phyloP scores from a whole-genome alignment of 2,797 vertebrate genomes.

The Clarias laeviceps region DNA sequence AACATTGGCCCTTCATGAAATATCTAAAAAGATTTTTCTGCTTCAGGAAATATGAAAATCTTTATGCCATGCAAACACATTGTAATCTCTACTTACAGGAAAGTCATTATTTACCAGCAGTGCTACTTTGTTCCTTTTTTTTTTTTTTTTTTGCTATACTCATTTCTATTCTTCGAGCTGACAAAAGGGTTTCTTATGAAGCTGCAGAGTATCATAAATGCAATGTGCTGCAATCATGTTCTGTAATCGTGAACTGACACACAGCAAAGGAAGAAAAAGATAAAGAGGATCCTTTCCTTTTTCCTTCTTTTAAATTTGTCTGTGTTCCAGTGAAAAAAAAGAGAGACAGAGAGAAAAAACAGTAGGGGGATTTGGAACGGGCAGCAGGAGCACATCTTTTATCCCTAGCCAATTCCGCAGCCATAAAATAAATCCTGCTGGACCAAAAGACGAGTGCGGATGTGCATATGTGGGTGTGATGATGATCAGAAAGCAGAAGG shows the following conservation, averaged over 20 bases:
- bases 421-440: slow-evolving; percentile 40
- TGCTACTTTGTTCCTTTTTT: no score
- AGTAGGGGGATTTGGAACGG: not conserved
- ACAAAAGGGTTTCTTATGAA: no score
- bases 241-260: not conserved
- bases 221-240: no score
- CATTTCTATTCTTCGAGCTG: no score
- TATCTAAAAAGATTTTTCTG: no score
- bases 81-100: no score
- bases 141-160: no score
- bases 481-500: slow-evolving; percentile 4
- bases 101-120: no score
- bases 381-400: slow-evolving; percentile 2
- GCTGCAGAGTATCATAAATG: no score
- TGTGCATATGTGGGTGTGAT: slow-evolving; percentile 25
- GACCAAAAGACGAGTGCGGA: not conserved
- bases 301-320: not conserved
- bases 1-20: no score
- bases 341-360: not conserved
- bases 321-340: slow-evolving; percentile 7
- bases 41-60: no score
- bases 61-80: no score
- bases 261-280: not conserved
- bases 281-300: not conserved
- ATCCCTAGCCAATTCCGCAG: slow-evolving; percentile 32